phyloP scores from a whole-genome alignment of 2,888 invertebrate genomes.

The Cremastinae sp. region DNA sequence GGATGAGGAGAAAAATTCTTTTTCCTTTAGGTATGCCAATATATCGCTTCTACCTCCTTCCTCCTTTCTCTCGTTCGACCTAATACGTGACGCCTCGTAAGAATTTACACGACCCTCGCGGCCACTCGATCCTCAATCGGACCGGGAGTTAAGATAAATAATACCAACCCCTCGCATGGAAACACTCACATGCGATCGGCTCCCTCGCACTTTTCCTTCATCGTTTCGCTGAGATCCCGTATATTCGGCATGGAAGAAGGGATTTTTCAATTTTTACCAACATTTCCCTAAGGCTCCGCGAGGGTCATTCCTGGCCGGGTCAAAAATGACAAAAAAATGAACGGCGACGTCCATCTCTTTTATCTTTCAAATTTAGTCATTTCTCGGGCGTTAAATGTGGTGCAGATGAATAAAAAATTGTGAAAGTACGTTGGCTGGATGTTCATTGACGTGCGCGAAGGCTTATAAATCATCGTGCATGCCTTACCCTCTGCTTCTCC shows the following conservation, averaged over 20 bases:
- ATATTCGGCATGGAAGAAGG: conserved; percentile 25
- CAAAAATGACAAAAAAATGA: conserved; percentile 20
- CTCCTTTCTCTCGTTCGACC: conserved; percentile 54
- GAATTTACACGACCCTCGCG: conserved; percentile 69
- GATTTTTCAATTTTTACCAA: conserved; percentile 52
- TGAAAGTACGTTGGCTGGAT: conserved; percentile 1
- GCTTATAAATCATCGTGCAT: conserved; percentile 39
- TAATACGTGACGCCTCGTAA: conserved; percentile 78
- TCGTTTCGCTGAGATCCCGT: conserved; percentile 20
- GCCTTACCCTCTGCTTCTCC: conserved; percentile 13
- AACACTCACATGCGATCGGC: conserved; percentile 11
- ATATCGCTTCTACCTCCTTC: conserved; percentile 74
- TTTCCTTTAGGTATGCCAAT: conserved; percentile 79
- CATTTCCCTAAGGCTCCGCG: conserved; percentile 30
- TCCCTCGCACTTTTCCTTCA: conserved; percentile 43
- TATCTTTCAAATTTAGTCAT: conserved; percentile 26
- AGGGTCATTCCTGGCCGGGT: conserved; percentile 28
- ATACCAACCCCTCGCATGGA: conserved; percentile 66
- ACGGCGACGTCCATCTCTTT: conserved; percentile 14
- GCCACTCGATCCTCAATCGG: conserved; percentile 64
- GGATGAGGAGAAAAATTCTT: conserved; percentile 76
- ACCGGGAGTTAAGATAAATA: conserved; percentile 73
- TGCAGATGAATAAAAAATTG: conserved; percentile 32
- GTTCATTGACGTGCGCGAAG: conserved; percentile 29
- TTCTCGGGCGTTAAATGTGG: conserved; percentile 9